Base-by-base conservation (phyloP, 2,888 invertebrate species). In the Hylaea fasciaria region DNA sequence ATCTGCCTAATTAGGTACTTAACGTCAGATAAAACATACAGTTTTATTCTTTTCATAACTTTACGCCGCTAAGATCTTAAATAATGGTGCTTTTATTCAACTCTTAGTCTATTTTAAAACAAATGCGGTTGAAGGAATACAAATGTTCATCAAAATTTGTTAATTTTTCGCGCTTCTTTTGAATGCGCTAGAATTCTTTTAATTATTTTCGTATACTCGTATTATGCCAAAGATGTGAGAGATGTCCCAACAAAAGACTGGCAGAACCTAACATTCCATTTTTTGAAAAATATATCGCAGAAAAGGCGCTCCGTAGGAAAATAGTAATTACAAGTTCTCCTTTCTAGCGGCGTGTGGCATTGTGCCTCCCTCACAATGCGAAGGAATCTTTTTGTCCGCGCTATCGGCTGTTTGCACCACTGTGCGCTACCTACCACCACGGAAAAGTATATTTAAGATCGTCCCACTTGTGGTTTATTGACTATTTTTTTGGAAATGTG, bases 271-370 rank as follows among this genome's bases (percentile, higher is more conserved):
- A 84, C 84, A 85, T 86, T 81, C 82, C 80, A 86, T 86, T 89
- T 85, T 85, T 82, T 85, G 86, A 88, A 91, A 89, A 88, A 89
- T 87, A 86, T 81, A 85, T 79, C 83, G 59, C 74, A 76, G 86
- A 86, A 89, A 89, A 90, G 87, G 88, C 81, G 81, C 81, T 78
- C 74, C 78, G 83, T 84, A 86, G 91, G 89, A 89, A 90, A 90
- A 89, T 89, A 89, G 91, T 92, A 92, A 92, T 92, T 92, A 91
- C 90, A 92, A 91, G 85, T 89, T 87, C 85, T 77, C 79, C 78
- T 82, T 82, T 82, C 86, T 78, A 77, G 78, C 71, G 73, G 72
- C 78, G 80, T 75, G 78, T 41, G 77, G 82, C 76, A 90, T 91
- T 91, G 92, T 92, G 83, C 77, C 65, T 63, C 66, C 69, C 62